Percentiles rank a stretch among this genome's conserved stretches.
Evolutionary conservation across 2,888 invertebrate species (phyloP).

Genomic region (Acanthoscelides obtectus): DNA sequence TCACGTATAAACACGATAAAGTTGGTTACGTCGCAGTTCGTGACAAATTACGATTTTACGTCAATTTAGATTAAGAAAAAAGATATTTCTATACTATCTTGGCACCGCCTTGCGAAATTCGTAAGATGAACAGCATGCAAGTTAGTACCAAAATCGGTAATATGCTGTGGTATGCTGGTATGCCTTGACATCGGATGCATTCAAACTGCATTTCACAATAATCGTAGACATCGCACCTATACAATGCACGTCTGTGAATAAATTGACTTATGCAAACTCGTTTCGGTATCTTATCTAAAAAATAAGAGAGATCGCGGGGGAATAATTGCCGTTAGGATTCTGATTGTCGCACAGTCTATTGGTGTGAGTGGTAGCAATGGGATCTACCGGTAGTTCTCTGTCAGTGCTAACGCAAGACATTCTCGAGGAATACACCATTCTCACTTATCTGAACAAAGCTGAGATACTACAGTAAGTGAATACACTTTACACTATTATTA

Average conservation of each 20-base stretch:
- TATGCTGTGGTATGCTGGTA: no score
- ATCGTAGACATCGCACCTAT: not conserved
- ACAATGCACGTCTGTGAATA: not conserved
- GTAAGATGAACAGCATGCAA: no score
- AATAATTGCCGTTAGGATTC: not conserved
- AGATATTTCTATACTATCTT: no score
- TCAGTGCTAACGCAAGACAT: constrained; percentile 51
- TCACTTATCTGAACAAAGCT: constrained; percentile 58
- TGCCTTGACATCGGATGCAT: not conserved
- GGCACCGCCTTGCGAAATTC: no score
- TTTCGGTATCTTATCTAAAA: not conserved
- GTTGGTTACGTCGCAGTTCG: no score
- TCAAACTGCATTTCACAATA: not conserved
- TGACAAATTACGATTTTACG: no score
- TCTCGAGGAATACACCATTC: constrained; percentile 55
- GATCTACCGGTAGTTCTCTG: constrained; percentile 49
- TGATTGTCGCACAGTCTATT: not conserved
- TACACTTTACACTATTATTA: no score
- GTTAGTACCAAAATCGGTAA: no score
- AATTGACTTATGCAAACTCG: not conserved
- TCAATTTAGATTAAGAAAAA: no score
- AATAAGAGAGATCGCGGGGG: not conserved
- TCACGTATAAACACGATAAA: no score
- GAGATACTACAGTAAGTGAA: constrained; percentile 63
- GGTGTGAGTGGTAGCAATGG: constrained; percentile 43